Evolutionary conservation across 1,140 invertebrate species (phyloP).

Genomic region (Oscheius sp.): DNA sequence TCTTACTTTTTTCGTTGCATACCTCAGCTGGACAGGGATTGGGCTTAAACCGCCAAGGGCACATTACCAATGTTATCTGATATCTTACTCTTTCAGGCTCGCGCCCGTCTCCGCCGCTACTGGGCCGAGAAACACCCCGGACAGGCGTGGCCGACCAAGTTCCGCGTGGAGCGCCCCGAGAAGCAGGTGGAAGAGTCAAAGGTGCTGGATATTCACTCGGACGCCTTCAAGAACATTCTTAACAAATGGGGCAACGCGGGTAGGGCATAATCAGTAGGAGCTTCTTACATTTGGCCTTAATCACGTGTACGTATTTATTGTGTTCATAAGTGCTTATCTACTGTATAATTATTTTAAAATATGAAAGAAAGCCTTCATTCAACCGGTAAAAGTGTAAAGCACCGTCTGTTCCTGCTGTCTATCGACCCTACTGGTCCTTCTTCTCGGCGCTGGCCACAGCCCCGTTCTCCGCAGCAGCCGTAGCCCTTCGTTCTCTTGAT

Average conservation of each 20-base stretch:
- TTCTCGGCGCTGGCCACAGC: conserved; percentile 32
- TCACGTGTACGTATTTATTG: no score
- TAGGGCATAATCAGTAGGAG: no score
- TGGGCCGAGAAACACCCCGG: conserved; percentile 3
- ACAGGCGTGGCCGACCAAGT: not conserved
- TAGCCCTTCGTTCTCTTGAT: conserved; percentile 22
- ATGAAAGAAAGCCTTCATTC: not conserved
- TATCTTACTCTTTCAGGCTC: not conserved
- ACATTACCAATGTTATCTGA: no score
- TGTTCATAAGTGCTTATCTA: not conserved
- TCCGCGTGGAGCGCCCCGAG: not conserved
- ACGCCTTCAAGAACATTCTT: no score
- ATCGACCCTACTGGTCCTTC: conserved; percentile 35
- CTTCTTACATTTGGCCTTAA: no score
- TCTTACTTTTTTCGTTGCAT: not conserved
- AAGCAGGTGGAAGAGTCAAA: no score
- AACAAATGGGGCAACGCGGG: no score
- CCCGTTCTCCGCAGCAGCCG: conserved; percentile 27
- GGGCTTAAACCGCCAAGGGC: no score
- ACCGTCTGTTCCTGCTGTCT: not conserved
- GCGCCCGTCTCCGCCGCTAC: not conserved
- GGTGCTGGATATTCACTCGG: no score
- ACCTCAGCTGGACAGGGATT: no score
- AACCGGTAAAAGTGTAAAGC: conserved; percentile 6
- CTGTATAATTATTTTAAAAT: not conserved